A percentile compares a stretch with the other conserved stretches of the same genome.
Conservation (phyloP, 2,113 vertebrate genomes). For the Oceanodroma tethys region DNA sequence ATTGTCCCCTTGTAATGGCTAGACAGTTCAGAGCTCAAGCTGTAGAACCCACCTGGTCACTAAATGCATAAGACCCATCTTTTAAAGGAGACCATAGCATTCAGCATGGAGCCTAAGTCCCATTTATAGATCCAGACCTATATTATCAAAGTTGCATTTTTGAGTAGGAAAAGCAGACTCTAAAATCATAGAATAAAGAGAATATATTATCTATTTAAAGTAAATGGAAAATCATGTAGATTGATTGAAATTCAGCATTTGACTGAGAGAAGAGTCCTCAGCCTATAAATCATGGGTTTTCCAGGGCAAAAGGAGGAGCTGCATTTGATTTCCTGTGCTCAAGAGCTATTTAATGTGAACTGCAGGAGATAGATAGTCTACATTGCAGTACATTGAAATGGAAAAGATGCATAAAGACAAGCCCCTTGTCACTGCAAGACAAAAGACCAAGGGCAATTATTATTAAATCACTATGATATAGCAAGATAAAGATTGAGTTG, state of each 20-base stretch:
- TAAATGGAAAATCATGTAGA: neutral
- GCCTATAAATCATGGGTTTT: neutral
- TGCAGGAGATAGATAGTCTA: neutral
- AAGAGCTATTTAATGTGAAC: neutral
- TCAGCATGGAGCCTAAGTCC: neutral
- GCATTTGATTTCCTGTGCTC: neutral
- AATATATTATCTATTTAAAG: neutral
- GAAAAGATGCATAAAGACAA: neutral
- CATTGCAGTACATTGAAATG: neutral
- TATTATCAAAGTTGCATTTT: neutral
- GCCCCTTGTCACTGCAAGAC: neutral
- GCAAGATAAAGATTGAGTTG: neutral
- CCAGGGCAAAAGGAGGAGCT: neutral
- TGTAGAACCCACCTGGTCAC: neutral
- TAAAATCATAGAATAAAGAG: neutral
- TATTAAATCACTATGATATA: neutral
- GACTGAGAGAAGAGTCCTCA: neutral
- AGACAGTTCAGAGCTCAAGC: neutral
- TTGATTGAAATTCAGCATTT: neutral
- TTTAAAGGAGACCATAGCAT: neutral
- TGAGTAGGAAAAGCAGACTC: neutral
- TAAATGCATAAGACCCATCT: neutral
- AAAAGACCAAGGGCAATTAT: constrained; percentile 15
- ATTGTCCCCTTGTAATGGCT: neutral
- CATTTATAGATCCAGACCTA: neutral